These are phyloP conservation scores for Mycteria americana DNA, from an alignment of 2,797 vertebrate genomes.

Conservation along the genomic window DNA sequence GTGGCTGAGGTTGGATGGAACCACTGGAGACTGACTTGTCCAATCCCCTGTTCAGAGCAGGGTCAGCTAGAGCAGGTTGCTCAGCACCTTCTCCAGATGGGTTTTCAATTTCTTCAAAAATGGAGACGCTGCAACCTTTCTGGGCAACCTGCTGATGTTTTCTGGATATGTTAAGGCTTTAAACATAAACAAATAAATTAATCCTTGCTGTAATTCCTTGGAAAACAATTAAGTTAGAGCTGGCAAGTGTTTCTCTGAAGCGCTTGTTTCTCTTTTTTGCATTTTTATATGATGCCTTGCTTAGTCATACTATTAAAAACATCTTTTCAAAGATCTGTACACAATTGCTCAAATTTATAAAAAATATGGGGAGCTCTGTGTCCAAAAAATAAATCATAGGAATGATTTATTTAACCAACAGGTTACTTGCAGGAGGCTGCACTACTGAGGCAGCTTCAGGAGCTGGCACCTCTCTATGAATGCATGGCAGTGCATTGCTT, in stretches of 20 bases:
- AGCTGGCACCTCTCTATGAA: not conserved
- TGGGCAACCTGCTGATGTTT: not conserved
- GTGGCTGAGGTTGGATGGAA: not conserved
- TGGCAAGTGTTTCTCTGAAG: not conserved
- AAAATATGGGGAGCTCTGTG: not conserved
- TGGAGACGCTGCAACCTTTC: not conserved
- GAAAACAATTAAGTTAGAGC: not conserved
- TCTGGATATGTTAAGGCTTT: not conserved
- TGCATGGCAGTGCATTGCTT: rapidly evolving
- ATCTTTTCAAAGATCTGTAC: not conserved
- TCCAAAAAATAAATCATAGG: not conserved
- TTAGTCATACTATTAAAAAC: not conserved
- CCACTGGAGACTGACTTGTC: not conserved
- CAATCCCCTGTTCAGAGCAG: not conserved
- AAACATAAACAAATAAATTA: not conserved
- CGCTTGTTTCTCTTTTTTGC: not conserved
- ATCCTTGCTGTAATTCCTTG: not conserved
- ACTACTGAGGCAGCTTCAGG: not conserved
- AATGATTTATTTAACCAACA: not conserved
- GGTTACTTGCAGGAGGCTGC: not conserved
- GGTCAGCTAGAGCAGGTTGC: not conserved
- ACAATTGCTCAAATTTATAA: not conserved
- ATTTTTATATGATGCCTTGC: not conserved
- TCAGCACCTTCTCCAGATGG: not conserved
- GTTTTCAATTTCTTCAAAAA: not conserved